phyloP scores from a whole-genome alignment of 2,797 vertebrate genomes.

The Sebastes cheni region DNA sequence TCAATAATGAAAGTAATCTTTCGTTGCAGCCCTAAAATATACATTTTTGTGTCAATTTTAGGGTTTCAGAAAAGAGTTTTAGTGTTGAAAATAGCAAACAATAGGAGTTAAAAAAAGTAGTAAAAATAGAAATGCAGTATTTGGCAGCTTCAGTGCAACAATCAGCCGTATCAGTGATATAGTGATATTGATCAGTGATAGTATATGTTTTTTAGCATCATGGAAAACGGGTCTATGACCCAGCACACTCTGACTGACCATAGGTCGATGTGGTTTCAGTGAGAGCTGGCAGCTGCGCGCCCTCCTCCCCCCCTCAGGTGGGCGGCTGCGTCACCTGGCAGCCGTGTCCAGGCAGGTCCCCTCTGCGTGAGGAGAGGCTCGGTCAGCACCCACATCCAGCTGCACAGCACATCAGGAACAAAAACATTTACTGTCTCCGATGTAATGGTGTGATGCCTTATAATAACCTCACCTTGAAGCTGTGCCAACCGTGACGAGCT shows the following conservation, averaged over 20 bases:
- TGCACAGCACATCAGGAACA: constrained; percentile 17
- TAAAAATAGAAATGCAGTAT: too few species aligned
- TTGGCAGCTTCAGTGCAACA: not conserved
- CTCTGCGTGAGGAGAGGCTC: constrained; percentile 33
- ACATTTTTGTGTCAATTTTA: not conserved
- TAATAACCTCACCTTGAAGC: not conserved
- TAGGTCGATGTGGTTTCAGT: constrained; percentile 1
- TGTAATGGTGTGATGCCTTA: not conserved
- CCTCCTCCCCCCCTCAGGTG: constrained; percentile 20
- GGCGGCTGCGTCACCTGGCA: constrained; percentile 31
- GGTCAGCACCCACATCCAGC: constrained; percentile 40
- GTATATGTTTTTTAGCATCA: not conserved
- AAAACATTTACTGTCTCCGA: not conserved
- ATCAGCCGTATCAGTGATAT: too few species aligned
- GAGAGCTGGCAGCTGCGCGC: constrained; percentile 44
- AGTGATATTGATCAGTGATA: too few species aligned
- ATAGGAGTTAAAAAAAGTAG: not conserved
- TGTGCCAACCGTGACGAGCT: not conserved
- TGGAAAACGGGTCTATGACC: not conserved
- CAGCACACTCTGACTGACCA: not conserved
- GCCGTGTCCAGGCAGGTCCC: constrained; percentile 54
- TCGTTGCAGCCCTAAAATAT: not conserved
- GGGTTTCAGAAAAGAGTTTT: not conserved
- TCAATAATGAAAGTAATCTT: not conserved
- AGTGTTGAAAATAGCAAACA: not conserved